A percentile compares a stretch with the other conserved stretches of the same genome.
phyloP scores from a whole-genome alignment of 1,140 invertebrate species.

The Pseudomyrmex flavicornis region DNA sequence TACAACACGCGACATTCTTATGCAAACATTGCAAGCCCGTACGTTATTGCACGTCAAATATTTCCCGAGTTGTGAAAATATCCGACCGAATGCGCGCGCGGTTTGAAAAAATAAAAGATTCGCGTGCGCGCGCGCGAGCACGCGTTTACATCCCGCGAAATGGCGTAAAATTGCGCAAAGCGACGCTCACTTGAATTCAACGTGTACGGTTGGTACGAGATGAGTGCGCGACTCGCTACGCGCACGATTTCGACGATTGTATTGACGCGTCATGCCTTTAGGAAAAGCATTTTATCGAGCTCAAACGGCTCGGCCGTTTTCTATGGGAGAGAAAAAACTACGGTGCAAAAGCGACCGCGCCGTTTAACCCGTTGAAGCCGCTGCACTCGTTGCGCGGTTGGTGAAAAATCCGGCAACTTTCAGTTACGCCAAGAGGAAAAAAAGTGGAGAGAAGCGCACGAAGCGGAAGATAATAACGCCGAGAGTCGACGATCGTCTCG shows the following conservation, averaged over 20 bases:
- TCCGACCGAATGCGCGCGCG: conserved; percentile 42
- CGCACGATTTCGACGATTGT: conserved; percentile 47
- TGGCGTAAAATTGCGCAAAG: conserved; percentile 57
- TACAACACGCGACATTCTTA: conserved; percentile 56
- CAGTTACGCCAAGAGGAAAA: conserved; percentile 7
- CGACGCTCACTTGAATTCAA: conserved; percentile 48
- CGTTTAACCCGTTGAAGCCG: conserved; percentile 12
- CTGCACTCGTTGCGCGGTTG: neutral
- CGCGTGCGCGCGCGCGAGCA: neutral
- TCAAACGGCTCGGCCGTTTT: conserved; percentile 23
- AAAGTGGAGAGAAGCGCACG: neutral
- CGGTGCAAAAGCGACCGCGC: conserved; percentile 11
- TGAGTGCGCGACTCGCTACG: conserved; percentile 39
- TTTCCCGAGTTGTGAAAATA: conserved; percentile 59
- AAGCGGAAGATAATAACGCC: conserved; percentile 47
- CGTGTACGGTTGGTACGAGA: neutral
- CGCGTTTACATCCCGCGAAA: conserved; percentile 34
- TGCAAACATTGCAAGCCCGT: conserved; percentile 45
- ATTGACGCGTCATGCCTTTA: conserved; percentile 51
- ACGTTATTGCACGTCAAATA: conserved; percentile 58
- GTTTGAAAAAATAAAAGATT: conserved; percentile 52
- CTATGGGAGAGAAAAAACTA: conserved; percentile 8
- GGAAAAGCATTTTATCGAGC: conserved; percentile 44
- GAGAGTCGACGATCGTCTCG: conserved; percentile 35
- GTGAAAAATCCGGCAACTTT: conserved; percentile 46